A percentile compares a stretch with the other conserved stretches of the same genome.
Conservation (phyloP, 1,140 invertebrate species). For the Vollenhovia emeryi region DNA sequence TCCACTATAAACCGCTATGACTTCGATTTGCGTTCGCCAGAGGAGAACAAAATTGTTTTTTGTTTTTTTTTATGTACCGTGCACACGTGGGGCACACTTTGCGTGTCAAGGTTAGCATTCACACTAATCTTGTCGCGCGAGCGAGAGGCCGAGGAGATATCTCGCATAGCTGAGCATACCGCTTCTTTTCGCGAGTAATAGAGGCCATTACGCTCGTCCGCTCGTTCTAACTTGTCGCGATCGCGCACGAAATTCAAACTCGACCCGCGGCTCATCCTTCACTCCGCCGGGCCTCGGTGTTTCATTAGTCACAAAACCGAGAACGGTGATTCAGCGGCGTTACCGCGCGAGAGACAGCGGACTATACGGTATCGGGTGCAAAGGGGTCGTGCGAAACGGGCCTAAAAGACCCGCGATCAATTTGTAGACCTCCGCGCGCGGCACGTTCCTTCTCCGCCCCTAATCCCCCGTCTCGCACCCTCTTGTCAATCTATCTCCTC, state of each 20-base stretch:
- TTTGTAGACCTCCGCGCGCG: slow-evolving; percentile 56
- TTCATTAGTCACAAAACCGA: slow-evolving; percentile 70
- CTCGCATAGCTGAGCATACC: slow-evolving; percentile 8
- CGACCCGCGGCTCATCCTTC: slow-evolving; percentile 47
- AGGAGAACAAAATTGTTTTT: not conserved
- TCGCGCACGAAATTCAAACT: slow-evolving; percentile 45
- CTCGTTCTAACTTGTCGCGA: slow-evolving; percentile 29
- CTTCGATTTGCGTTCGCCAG: not conserved
- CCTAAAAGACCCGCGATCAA: slow-evolving; percentile 64
- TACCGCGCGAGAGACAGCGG: slow-evolving; percentile 51
- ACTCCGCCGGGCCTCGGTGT: slow-evolving; percentile 43
- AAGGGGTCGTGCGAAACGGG: slow-evolving; percentile 73
- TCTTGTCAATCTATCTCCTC: slow-evolving; percentile 50
- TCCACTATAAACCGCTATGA: not conserved
- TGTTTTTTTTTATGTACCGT: not conserved
- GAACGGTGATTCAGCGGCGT: slow-evolving; percentile 67
- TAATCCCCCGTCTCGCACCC: slow-evolving; percentile 30
- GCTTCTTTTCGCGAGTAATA: slow-evolving; percentile 42
- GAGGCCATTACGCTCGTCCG: not conserved
- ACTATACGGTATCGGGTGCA: slow-evolving; percentile 73
- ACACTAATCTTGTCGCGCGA: not conserved
- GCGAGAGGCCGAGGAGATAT: not conserved
- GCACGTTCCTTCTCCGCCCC: slow-evolving; percentile 9
- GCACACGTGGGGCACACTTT: not conserved
- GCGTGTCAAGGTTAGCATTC: slow-evolving; percentile 3